phyloP scores from a whole-genome alignment of 2,113 vertebrate genomes.

The Phaethon lepturus region DNA sequence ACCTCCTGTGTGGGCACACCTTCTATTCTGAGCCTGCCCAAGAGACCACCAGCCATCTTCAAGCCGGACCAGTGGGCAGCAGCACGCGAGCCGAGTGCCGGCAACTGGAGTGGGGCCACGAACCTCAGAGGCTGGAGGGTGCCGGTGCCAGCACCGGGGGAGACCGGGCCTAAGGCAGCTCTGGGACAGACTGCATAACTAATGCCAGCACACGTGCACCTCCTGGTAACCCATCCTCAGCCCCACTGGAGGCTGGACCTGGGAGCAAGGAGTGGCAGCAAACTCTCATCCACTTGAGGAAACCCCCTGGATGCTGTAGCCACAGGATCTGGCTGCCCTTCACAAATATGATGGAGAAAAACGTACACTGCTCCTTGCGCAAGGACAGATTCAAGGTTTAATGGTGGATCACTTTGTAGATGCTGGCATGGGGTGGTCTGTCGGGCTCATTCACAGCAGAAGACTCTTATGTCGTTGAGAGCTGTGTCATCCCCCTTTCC shows the following conservation, averaged over 20 bases:
- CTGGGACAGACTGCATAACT: background rate
- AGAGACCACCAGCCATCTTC: background rate
- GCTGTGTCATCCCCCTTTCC: background rate
- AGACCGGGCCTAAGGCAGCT: background rate
- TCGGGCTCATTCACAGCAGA: background rate
- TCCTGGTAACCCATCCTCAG: background rate
- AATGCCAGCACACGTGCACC: background rate
- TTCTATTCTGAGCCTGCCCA: background rate
- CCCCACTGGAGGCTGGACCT: background rate
- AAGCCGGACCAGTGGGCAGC: background rate
- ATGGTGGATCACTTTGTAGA: background rate
- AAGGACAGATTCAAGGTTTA: background rate
- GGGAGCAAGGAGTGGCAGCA: background rate
- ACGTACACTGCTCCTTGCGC: background rate
- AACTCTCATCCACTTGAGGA: background rate
- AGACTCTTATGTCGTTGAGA: background rate
- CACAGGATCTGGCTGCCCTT: background rate
- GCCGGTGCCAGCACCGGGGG: background rate
- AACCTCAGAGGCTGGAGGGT: background rate
- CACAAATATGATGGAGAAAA: background rate
- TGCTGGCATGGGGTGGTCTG: no score
- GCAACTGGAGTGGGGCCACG: background rate
- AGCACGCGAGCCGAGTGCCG: accelerated
- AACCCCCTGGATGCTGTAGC: background rate
- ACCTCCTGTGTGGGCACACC: background rate